Evolutionary conservation across 2,113 vertebrate genomes (phyloP), one percentile per base, ranked within the genome.

Genomic region (Probosciger aterrimus): DNA sequence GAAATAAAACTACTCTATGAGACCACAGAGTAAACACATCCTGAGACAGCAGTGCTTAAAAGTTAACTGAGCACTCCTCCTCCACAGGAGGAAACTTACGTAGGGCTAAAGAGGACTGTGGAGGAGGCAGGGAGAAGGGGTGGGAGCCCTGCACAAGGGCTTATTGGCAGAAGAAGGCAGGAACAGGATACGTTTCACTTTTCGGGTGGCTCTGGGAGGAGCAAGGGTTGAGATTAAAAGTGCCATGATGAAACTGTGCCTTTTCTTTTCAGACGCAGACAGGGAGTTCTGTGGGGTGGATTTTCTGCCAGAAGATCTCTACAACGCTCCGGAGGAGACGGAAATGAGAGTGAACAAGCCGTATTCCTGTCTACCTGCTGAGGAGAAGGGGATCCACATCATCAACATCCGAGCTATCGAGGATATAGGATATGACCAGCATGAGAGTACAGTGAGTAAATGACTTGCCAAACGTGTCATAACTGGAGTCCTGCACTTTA

Each of bases 381-480:
- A 98, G 43, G 98, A 98, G 86, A 98, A 98, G 88, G 98, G 91
- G 53, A 96, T 96, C 57, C 97, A 98, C 46, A 94, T 93, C 76
- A 98, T 98, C 93, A 96, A 97, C 95, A 95, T 95, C 82, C 97
- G 97, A 69, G 82, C 94, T 18, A 95, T 95, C 20, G 97, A 96
- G 81, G 97, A 98, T 28, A 97, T 98, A 4, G 98, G 98, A 80
- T 98, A 98, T 6, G 93, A 98, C 84, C 98, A 98, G 88, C 97
- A 97, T 4, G 98, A 98, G 92, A 97, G 98, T 39, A 97, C 98
- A 60, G 99, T 99, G 98, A 98, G 99, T 97, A 16, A 1, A 95
- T 7, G 33, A 60, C 19, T 35, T 59, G 39, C 59, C n/a, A 47
- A 49, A 59, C 20, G 17, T 19, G 7, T 25, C 50, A 13, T 6